These are phyloP conservation scores for Cetonia aurata DNA, from an alignment of 2,888 invertebrate species.

Conservation along the genomic window DNA sequence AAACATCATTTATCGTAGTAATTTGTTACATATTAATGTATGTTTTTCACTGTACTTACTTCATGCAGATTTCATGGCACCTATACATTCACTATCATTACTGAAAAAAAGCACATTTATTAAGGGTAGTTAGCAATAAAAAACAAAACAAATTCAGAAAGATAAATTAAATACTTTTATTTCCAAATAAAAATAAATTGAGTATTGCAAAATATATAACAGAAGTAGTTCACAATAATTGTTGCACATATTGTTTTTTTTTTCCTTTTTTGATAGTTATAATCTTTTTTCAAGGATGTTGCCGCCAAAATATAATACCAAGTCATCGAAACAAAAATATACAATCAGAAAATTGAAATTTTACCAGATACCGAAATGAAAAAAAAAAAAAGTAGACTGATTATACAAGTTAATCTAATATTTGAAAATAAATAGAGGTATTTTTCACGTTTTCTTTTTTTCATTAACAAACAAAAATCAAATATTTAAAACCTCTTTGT, in stretches of 20 bases:
- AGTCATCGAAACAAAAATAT: slow-evolving; percentile 11
- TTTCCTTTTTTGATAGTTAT: neutral
- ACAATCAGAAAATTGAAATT: slow-evolving; percentile 27
- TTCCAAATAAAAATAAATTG: slow-evolving; percentile 49
- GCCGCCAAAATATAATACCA: slow-evolving; percentile 13
- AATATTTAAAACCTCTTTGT: slow-evolving; percentile 21
- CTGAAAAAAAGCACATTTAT: too few species aligned
- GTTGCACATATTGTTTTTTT: slow-evolving; percentile 37
- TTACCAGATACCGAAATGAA: slow-evolving; percentile 22
- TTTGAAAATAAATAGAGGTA: slow-evolving; percentile 41
- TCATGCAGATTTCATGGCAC: neutral
- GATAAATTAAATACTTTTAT: slow-evolving; percentile 47
- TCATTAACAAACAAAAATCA: slow-evolving; percentile 27
- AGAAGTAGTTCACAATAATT: slow-evolving; percentile 41
- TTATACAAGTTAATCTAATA: slow-evolving; percentile 19
- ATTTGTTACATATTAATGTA: too few species aligned
- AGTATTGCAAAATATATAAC: slow-evolving; percentile 48
- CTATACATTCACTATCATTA: too few species aligned
- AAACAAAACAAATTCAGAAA: slow-evolving; percentile 5
- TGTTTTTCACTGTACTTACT: too few species aligned
- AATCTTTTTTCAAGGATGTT: slow-evolving; percentile 11
- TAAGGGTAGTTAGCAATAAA: neutral
- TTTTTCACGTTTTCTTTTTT: slow-evolving; percentile 21
- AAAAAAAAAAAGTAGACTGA: slow-evolving; percentile 24
- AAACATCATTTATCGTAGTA: too few species aligned